A percentile compares a stretch with the other conserved stretches of the same genome.
Evolutionary conservation across 2,113 vertebrate genomes (phyloP).

Genomic region (Laticauda colubrina): DNA sequence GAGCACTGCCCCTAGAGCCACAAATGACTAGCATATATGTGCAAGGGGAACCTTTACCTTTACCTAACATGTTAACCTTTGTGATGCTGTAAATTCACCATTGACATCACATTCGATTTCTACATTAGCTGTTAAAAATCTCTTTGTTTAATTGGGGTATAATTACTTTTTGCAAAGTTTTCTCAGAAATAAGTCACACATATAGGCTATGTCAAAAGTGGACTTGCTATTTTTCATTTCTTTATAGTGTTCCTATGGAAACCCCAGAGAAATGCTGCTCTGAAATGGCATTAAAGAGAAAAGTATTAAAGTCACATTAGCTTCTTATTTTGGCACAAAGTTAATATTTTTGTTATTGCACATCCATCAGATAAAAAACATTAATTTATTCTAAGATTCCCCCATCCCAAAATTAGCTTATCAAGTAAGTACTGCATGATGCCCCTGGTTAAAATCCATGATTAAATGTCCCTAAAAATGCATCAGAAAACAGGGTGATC

Average conservation of each 20-base stretch:
- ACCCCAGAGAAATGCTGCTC: slow-evolving; percentile 24
- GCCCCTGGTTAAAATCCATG: background rate
- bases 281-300: slow-evolving; percentile 33
- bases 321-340: slow-evolving; percentile 8
- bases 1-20: too few relatives aligned
- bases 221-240: slow-evolving; percentile 34
- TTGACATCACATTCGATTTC: slow-evolving; percentile 1
- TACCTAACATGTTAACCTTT: slow-evolving; percentile 17
- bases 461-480: background rate
- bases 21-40: too few relatives aligned
- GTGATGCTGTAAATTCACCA: slow-evolving; percentile 36
- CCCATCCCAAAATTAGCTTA: slow-evolving; percentile 1
- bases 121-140: slow-evolving; percentile 17
- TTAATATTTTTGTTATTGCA: slow-evolving; percentile 15
- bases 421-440: background rate
- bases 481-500: background rate
- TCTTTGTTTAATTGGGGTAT: background rate
- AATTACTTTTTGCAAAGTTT: background rate
- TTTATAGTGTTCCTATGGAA: slow-evolving; percentile 19
- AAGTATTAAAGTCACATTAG: slow-evolving; percentile 3
- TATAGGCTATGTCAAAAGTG: slow-evolving; percentile 8
- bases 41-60: too few relatives aligned
- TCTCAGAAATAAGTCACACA: slow-evolving; percentile 15
- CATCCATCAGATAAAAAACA: background rate
- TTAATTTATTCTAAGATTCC: background rate